These are phyloP conservation scores for Maccullochella peelii DNA, from an alignment of 2,113 vertebrate species.

Conservation along the genomic window DNA sequence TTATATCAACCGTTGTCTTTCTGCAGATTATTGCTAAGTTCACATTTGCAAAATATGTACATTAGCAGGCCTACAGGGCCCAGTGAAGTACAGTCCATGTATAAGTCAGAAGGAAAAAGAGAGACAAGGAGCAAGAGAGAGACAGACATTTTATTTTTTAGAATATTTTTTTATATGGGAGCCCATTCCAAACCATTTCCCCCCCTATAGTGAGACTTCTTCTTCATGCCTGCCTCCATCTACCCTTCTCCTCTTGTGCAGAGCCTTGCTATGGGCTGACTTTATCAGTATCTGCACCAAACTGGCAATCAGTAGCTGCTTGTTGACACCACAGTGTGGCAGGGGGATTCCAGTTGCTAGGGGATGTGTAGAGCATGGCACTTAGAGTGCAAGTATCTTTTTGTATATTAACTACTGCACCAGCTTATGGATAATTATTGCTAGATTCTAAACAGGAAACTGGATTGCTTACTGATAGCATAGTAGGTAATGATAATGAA, in stretches of 20 bases:
- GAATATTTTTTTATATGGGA: background rate
- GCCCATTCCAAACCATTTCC: background rate
- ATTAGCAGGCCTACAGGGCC: background rate
- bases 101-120: background rate
- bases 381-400: slow-evolving; percentile 55
- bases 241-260: slow-evolving; percentile 38
- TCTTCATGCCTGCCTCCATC: slow-evolving; percentile 19
- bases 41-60: background rate
- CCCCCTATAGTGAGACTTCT: slow-evolving; percentile 4
- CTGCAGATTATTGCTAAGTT: background rate
- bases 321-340: slow-evolving; percentile 68
- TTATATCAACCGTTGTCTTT: background rate
- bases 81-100: background rate
- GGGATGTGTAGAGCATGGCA: slow-evolving; percentile 61
- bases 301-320: slow-evolving; percentile 70
- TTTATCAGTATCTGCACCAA: slow-evolving; percentile 64
- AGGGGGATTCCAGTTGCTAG: slow-evolving; percentile 66
- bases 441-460: slow-evolving; percentile 39
- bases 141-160: slow-evolving; percentile 1
- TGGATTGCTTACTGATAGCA: slow-evolving; percentile 19
- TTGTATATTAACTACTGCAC: slow-evolving; percentile 57
- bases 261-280: slow-evolving; percentile 48
- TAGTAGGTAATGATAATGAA: slow-evolving; percentile 27
- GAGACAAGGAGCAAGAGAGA: background rate
- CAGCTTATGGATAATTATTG: slow-evolving; percentile 59